phyloP scores from a whole-genome alignment of 1,140 invertebrate genomes.

The Drosophila pseudoobscura region DNA sequence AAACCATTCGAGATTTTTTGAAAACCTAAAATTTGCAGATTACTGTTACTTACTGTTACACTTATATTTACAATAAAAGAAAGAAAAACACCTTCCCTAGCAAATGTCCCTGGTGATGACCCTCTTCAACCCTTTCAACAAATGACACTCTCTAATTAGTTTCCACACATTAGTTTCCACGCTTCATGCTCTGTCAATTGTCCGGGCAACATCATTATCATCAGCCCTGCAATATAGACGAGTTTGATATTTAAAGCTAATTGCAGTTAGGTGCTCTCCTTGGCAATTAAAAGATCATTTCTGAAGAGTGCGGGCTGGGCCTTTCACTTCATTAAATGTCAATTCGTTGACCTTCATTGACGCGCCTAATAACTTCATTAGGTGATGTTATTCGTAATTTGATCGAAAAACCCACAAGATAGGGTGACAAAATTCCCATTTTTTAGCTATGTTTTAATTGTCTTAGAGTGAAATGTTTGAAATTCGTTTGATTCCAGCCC shows the following conservation, averaged over 20 bases:
- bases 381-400: conserved; percentile 23
- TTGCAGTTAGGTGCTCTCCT: conserved; percentile 58
- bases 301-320: conserved; percentile 49
- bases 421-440: conserved; percentile 47
- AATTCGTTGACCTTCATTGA: conserved; percentile 79
- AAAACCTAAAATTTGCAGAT: not conserved
- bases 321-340: conserved; percentile 74
- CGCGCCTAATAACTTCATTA: conserved; percentile 75
- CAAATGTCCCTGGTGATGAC: conserved; percentile 7
- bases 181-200: conserved; percentile 58
- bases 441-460: conserved; percentile 29
- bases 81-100: no score
- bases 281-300: conserved; percentile 76
- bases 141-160: conserved; percentile 35
- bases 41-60: no score
- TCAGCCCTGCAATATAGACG: conserved; percentile 28
- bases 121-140: conserved; percentile 15
- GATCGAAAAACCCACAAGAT: conserved; percentile 17
- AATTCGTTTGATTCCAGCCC: conserved; percentile 49
- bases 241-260: conserved; percentile 62
- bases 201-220: conserved; percentile 54
- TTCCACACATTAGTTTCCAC: conserved; percentile 41
- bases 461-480: conserved; percentile 12
- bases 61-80: no score
- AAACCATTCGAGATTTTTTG: not conserved